Evolutionary conservation across 2,888 invertebrate species (phyloP).

Genomic region (Acanthosepion lycidas): DNA sequence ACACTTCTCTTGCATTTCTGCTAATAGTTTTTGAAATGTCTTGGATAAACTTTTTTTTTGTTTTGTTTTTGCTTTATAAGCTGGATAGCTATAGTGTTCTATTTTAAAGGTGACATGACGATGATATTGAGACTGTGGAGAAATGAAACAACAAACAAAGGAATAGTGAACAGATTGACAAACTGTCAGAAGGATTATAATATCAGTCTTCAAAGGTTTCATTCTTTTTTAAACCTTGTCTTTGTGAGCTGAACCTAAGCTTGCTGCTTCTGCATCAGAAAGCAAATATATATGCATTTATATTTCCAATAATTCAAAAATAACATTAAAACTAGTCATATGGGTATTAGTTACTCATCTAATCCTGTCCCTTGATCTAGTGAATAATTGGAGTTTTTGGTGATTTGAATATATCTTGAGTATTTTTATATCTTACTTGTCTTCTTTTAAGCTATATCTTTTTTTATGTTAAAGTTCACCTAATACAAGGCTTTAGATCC

Average conservation of each 20-base stretch:
- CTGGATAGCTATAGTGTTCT: background rate
- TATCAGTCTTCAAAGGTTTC: constrained; percentile 21
- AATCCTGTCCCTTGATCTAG: too few relatives aligned
- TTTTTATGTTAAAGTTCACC: too few relatives aligned
- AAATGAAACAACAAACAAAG: background rate
- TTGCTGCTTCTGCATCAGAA: background rate
- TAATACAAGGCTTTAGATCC: too few relatives aligned
- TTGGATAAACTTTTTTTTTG: background rate
- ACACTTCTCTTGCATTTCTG: background rate
- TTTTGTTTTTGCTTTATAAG: background rate
- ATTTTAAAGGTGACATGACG: constrained; percentile 23
- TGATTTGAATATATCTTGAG: too few relatives aligned
- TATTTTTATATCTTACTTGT: too few relatives aligned
- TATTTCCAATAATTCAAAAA: background rate
- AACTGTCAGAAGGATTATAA: constrained; percentile 20
- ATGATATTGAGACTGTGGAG: background rate
- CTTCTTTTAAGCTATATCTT: too few relatives aligned
- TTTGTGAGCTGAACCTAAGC: constrained; percentile 1
- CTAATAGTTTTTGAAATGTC: background rate
- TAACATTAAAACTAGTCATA: too few relatives aligned
- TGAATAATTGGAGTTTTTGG: too few relatives aligned
- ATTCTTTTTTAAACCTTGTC: background rate
- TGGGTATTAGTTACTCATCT: too few relatives aligned
- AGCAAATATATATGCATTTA: background rate
- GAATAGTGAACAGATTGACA: background rate